Conservation (phyloP, 2,888 invertebrate genomes). For the Sceliomorpha sp. region DNA sequence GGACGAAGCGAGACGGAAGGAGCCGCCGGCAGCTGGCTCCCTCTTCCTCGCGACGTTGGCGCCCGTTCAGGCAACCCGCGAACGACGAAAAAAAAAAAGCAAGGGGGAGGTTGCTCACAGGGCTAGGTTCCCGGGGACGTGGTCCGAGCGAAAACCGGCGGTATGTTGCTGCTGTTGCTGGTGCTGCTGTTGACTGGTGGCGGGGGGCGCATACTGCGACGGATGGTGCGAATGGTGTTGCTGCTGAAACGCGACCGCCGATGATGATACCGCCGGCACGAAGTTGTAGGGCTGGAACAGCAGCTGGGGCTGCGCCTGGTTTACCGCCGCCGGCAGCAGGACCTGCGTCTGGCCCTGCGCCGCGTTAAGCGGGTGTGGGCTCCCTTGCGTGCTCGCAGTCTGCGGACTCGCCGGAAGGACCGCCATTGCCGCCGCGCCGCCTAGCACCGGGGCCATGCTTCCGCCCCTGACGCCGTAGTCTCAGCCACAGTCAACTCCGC, state of each 20-base stretch:
- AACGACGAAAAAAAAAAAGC: too few species aligned
- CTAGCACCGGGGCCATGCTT: slow-evolving; percentile 79
- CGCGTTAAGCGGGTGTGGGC: slow-evolving; percentile 67
- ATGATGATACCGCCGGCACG: slow-evolving; percentile 70
- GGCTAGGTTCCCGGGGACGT: too few species aligned
- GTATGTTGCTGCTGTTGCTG: too few species aligned
- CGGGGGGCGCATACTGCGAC: too few species aligned
- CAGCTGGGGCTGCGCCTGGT: slow-evolving; percentile 71
- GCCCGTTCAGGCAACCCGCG: too few species aligned
- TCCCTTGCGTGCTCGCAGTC: slow-evolving; percentile 78
- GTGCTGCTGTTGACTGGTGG: too few species aligned
- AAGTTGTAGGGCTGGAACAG: slow-evolving; percentile 78
- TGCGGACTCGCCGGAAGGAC: slow-evolving; percentile 80
- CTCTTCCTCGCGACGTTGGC: too few species aligned
- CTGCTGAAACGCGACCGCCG: slow-evolving; percentile 65
- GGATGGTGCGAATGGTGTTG: too few species aligned
- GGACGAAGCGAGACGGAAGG: too few species aligned
- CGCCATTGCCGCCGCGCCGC: slow-evolving; percentile 79
- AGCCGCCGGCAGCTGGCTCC: too few species aligned
- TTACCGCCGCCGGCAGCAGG: slow-evolving; percentile 59
- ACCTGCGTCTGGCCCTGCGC: slow-evolving; percentile 70
- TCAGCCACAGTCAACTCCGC: slow-evolving; percentile 51
- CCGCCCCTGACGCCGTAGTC: slow-evolving; percentile 43
- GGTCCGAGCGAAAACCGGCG: too few species aligned
- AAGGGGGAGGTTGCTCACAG: too few species aligned